Percentiles rank a stretch among this genome's conserved stretches.
Conservation (phyloP, 2,888 invertebrate species). For the Synergus itoensis region DNA sequence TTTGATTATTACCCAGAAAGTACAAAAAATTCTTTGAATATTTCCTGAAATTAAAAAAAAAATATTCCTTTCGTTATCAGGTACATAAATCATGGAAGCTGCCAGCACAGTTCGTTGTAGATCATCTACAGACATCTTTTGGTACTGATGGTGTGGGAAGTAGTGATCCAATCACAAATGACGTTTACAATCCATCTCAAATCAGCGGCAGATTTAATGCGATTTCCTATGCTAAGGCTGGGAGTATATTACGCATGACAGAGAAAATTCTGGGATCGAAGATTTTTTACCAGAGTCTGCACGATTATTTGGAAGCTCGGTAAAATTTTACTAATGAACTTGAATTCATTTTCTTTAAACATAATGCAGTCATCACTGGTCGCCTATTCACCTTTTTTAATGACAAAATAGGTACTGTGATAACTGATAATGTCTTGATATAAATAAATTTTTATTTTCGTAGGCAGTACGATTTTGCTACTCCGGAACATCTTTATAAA, state of each 20-base stretch:
- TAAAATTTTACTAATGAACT: slow-evolving; percentile 70
- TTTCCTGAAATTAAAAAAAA: background rate
- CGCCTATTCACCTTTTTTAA: background rate
- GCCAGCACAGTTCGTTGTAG: slow-evolving; percentile 84
- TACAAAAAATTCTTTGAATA: no score
- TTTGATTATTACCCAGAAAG: no score
- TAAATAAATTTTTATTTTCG: background rate
- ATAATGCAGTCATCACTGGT: no score
- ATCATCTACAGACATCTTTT: slow-evolving; percentile 84
- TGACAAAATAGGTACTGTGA: background rate
- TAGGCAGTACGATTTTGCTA: background rate
- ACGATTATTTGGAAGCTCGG: slow-evolving; percentile 80
- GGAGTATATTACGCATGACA: slow-evolving; percentile 84
- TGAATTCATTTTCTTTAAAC: no score
- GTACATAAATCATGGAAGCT: slow-evolving; percentile 83
- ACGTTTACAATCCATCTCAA: slow-evolving; percentile 80
- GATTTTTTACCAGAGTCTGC: slow-evolving; percentile 80
- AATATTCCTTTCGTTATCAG: slow-evolving; percentile 71
- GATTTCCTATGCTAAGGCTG: slow-evolving; percentile 85
- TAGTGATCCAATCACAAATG: slow-evolving; percentile 81
- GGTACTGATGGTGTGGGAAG: slow-evolving; percentile 80
- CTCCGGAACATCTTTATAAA: slow-evolving; percentile 62
- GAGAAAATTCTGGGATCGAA: slow-evolving; percentile 81
- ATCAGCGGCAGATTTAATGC: slow-evolving; percentile 83
- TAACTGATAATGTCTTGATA: background rate